Evolutionary conservation across 2,797 vertebrate species (phyloP).

Genomic region (Phalanger gymnotis): DNA sequence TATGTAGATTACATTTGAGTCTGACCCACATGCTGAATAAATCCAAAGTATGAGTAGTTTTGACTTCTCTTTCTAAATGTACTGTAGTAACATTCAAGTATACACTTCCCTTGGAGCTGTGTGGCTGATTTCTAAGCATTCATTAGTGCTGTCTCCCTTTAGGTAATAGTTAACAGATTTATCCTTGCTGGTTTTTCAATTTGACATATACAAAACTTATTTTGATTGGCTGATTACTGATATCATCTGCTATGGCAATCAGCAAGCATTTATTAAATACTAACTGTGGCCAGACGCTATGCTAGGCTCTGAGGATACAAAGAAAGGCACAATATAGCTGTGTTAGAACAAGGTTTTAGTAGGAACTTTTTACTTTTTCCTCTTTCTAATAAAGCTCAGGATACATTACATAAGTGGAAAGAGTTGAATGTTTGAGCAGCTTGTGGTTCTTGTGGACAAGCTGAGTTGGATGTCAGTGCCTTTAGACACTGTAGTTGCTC

Average conservation of each 20-base stretch:
- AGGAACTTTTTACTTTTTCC: neutral
- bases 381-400: neutral
- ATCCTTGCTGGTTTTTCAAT: neutral
- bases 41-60: conserved; percentile 35
- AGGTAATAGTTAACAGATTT: neutral
- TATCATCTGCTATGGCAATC: neutral
- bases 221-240: too few relatives aligned
- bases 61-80: neutral
- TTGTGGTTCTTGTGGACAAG: neutral
- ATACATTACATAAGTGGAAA: neutral
- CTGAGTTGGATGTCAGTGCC: neutral
- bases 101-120: neutral
- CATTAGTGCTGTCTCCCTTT: neutral
- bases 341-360: neutral
- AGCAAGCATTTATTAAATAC: too few relatives aligned
- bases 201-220: too few relatives aligned
- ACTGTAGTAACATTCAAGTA: neutral
- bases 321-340: neutral
- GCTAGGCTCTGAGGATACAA: neutral
- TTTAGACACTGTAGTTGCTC: neutral
- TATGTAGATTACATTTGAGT: conserved; percentile 43
- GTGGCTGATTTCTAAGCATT: neutral
- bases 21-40: neutral
- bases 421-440: neutral
- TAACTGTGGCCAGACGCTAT: neutral